Percentiles rank a stretch among this genome's conserved stretches.
Evolutionary conservation across 1,140 invertebrate genomes (phyloP).

Genomic region (Copidosoma floridanum): DNA sequence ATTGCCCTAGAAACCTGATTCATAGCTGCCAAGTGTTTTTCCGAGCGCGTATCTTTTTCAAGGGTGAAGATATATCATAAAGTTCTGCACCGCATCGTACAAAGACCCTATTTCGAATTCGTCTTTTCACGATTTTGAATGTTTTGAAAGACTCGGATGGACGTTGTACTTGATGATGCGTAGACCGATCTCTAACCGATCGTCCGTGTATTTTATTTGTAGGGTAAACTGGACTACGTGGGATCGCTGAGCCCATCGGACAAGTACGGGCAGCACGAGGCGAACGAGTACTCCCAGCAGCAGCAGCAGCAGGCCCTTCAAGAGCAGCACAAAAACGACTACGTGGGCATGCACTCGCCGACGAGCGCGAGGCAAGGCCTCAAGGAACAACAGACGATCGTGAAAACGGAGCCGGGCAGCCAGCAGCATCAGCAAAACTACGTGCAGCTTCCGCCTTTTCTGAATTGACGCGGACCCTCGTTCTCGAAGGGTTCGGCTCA

Average conservation of each 20-base stretch:
- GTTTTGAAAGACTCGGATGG: no score
- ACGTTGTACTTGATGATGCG: no score
- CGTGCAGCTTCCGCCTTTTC: conserved; percentile 72
- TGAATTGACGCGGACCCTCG: conserved; percentile 63
- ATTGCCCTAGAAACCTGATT: no score
- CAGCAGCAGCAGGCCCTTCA: conserved; percentile 53
- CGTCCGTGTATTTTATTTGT: no score
- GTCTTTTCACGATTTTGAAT: no score
- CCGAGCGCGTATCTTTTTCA: neutral
- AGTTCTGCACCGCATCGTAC: no score
- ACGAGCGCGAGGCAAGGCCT: conserved; percentile 42
- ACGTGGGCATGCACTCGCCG: conserved; percentile 57
- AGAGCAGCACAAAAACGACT: conserved; percentile 53
- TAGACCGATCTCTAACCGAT: no score
- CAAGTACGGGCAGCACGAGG: conserved; percentile 63
- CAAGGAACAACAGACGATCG: conserved; percentile 60
- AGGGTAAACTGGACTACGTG: conserved; percentile 44
- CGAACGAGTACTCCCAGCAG: conserved; percentile 56
- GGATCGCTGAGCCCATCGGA: conserved; percentile 48
- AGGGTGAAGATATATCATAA: no score
- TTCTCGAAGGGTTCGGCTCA: conserved; percentile 35
- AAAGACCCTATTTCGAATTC: no score
- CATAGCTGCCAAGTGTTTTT: no score
- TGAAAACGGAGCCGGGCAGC: conserved; percentile 63
- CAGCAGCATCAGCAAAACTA: conserved; percentile 68